Base-by-base conservation (phyloP, 2,888 invertebrate genomes). In the Philopedon plagiatum region DNA sequence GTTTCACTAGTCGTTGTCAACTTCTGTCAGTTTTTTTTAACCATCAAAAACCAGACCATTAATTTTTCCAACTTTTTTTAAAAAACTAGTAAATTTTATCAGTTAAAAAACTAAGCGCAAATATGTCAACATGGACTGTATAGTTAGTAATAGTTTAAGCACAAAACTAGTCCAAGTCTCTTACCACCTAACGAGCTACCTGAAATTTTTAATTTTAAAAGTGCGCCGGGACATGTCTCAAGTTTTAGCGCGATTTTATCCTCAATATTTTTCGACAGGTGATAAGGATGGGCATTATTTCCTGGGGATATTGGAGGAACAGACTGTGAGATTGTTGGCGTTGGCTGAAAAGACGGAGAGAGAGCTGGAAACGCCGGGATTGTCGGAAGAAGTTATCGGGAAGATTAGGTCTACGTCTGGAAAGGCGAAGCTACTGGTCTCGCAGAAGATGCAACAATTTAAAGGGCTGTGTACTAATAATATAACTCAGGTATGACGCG, bases 391-490 rank as follows among this genome's bases (percentile, higher is more conserved):
- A 83, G 90, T 93, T 0, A 88, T 93, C 70, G 98, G 98, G 0
- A 90, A 93, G 79, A 87, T 98, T 37, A 89, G 97, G 66, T 92
- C 97, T 0, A 95, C 97, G 0, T 90, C 96, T 5, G 98, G 98
- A 15, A 97, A 98, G 86, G 97, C 97, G 5, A 91, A 94, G 75
- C 88, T 98, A 29, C 87, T 98, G 76, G 92, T 95, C 26, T 91
- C 93, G 11, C 95, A 98, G 87, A 98, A 98, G 85, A 95, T 98
- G 91, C 94, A 95, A 85, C 98, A 98, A 85, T 98, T 98, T 85
- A 91, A 93, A 88, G 97, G 96, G 88, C 78, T 85, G 65, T 86
- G 85, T 73, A 82, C 83, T 18, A 85, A 85, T 76, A 86, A 85
- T 72, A 81, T 85, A 51, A 85, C 80, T 75, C 84, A 84, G 81